Conservation (phyloP, 1,140 invertebrate species). For the Nasonia longicornis region DNA sequence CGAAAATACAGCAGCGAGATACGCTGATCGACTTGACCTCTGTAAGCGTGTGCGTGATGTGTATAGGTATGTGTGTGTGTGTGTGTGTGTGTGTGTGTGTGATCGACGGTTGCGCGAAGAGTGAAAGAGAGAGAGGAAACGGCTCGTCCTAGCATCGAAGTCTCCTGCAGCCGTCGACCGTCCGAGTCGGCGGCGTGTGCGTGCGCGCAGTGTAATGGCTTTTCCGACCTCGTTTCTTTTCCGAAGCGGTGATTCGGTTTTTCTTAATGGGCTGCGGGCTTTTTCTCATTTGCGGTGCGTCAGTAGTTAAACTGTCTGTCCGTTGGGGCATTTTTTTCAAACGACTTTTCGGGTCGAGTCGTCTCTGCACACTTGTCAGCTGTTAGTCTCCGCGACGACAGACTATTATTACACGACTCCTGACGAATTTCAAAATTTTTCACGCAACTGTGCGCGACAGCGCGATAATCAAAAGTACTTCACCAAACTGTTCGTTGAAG, state of each 20-base stretch:
- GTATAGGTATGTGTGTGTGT: neutral
- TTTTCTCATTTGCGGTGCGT: neutral
- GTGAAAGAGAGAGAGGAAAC: conserved; percentile 32
- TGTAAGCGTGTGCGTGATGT: neutral
- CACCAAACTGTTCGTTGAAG: conserved; percentile 7
- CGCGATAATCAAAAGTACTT: neutral
- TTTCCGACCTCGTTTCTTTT: conserved; percentile 15
- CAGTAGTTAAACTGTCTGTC: neutral
- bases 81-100: too few relatives aligned
- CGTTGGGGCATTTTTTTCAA: conserved; percentile 3
- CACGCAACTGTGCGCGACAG: neutral
- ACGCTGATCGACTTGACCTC: conserved; percentile 2
- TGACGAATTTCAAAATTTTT: neutral
- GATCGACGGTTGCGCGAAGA: too few relatives aligned
- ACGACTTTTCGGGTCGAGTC: conserved; percentile 13
- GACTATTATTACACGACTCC: neutral
- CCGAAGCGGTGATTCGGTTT: conserved; percentile 3
- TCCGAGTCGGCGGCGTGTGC: neutral
- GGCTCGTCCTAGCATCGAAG: conserved; percentile 56
- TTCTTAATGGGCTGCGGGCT: neutral
- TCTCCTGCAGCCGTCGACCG: conserved; percentile 51
- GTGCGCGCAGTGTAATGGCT: neutral
- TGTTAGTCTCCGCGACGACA: neutral
- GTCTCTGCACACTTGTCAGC: neutral
- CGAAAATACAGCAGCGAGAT: conserved; percentile 23